phyloP scores from a whole-genome alignment of 2,113 vertebrate genomes.

The Dromiciops gliroides region DNA sequence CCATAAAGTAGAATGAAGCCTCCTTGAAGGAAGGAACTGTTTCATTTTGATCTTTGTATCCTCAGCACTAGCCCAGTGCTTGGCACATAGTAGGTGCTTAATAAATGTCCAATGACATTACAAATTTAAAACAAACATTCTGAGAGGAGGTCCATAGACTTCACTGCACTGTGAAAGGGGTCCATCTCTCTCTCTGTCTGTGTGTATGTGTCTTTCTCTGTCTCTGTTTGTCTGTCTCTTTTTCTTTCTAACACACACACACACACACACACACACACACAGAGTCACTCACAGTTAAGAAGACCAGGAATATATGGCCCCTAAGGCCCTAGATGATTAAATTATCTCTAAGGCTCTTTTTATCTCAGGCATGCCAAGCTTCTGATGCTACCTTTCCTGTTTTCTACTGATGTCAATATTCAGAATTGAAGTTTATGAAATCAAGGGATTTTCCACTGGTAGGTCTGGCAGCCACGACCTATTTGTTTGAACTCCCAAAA shows the following conservation, averaged over 20 bases:
- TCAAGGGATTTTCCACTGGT: constrained; percentile 23
- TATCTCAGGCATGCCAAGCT: background rate
- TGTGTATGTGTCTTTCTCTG: too few relatives aligned
- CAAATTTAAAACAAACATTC: background rate
- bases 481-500: background rate
- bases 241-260: too few relatives aligned
- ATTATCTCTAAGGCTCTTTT: background rate
- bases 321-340: background rate
- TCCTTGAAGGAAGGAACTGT: background rate
- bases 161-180: background rate
- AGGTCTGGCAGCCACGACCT: constrained; percentile 1
- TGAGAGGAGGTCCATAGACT: background rate
- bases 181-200: too few relatives aligned
- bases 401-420: constrained; percentile 12
- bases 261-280: background rate
- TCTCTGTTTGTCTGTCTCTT: too few relatives aligned
- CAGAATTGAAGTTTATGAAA: constrained; percentile 15
- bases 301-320: background rate
- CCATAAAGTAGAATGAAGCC: background rate
- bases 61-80: background rate
- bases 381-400: background rate
- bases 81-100: background rate
- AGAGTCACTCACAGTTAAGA: background rate
- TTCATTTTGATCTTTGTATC: background rate
- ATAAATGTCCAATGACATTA: background rate